Conservation (phyloP, 2,888 invertebrate genomes). For the Hydropsyche betteni region DNA sequence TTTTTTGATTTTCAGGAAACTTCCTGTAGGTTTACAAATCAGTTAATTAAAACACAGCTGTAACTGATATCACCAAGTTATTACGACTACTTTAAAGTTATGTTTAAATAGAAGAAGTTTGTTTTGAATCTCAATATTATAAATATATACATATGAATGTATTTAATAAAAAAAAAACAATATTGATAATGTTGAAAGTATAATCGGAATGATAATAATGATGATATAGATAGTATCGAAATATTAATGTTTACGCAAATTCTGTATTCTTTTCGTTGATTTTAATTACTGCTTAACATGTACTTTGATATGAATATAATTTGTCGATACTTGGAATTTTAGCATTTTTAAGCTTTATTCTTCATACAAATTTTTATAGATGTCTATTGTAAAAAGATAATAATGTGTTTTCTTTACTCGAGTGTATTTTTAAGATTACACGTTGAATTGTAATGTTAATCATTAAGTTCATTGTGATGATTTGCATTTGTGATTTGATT, state of each 20-base stretch:
- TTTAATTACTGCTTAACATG: slow-evolving; percentile 2
- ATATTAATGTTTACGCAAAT: slow-evolving; percentile 41
- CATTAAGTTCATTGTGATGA: not conserved
- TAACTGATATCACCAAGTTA: slow-evolving; percentile 47
- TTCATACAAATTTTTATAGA: slow-evolving; percentile 26
- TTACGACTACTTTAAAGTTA: slow-evolving; percentile 43
- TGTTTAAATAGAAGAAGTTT: slow-evolving; percentile 41
- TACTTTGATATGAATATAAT: not conserved
- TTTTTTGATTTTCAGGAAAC: slow-evolving; percentile 49
- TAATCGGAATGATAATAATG: slow-evolving; percentile 46
- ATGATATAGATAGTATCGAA: slow-evolving; percentile 41
- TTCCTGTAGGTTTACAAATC: slow-evolving; percentile 48
- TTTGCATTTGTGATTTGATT: slow-evolving; percentile 26
- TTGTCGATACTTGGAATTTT: slow-evolving; percentile 22
- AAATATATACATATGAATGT: slow-evolving; percentile 37
- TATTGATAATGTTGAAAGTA: slow-evolving; percentile 45
- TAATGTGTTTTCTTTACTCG: slow-evolving; percentile 12
- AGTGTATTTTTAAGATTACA: slow-evolving; percentile 11
- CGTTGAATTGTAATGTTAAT: slow-evolving; percentile 6
- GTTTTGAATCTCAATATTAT: slow-evolving; percentile 41
- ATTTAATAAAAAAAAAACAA: slow-evolving; percentile 31
- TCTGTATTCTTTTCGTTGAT: slow-evolving; percentile 33
- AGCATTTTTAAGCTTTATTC: slow-evolving; percentile 18
- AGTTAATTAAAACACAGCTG: slow-evolving; percentile 43
- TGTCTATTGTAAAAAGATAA: slow-evolving; percentile 28